Evolutionary conservation across 2,797 vertebrate genomes (phyloP), one percentile per base, ranked within the genome.

Genomic region (Sebastes iracundus): DNA sequence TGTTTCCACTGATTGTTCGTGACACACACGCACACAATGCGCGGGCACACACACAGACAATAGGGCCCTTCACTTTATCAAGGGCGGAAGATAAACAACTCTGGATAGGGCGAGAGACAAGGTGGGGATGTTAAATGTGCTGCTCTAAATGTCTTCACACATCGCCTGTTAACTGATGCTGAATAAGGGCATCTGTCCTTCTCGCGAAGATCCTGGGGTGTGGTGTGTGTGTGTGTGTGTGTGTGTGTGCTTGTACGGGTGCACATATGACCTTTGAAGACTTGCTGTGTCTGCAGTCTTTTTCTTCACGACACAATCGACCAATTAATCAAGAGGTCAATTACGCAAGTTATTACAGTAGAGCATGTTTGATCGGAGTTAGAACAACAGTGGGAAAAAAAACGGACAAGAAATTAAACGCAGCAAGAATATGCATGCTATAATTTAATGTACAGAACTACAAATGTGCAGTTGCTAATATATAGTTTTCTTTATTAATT

Each of bases 101-200:
- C 76, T 75, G 83, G 88, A 83, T 83, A 69, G 81, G 84, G 70
- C 72, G 79, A 91, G 79, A 91, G 91, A 92, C 91, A 93, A 93
- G 90, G 89, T 92, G 90, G 90, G 82, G 92, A 90, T 92, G 90
- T 91, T 93, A 91, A 93, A 93, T 93, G 93, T 90, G 90, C 87
- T 88, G 90, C 89, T 92, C 85, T 89, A 84, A 93, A 92, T 90
- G 90, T 90, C 90, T 93, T 94, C 89, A 92, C 91, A 92, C 88
- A 88, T 89, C 63, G 79, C 89, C 91, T 90, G 90, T 88, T 94
- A 92, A 92, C 91, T 88, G 90, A 91, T 94, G 92, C 94, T 92
- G 90, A 93, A 93, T 93, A 93, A 92, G 90, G 90, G 91, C 87
- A 93, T 91, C 90, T 91, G 91, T 93, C 92, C 91, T 91, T 88